phyloP scores from a whole-genome alignment of 1,140 invertebrate genomes.

The Elymnias hypermnestra region DNA sequence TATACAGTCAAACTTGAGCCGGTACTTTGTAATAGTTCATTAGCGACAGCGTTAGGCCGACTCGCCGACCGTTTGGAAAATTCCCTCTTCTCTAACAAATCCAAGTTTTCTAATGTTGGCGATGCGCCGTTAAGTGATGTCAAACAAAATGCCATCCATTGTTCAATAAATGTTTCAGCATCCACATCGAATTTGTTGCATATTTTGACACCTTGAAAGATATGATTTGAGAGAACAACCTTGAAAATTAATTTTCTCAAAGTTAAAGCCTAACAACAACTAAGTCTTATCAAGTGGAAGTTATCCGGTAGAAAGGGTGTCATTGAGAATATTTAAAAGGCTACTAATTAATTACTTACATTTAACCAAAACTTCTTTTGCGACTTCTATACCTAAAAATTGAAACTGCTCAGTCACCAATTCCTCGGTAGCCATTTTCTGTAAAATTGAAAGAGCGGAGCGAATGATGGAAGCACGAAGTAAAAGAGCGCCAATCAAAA shows the following conservation, averaged over 20 bases:
- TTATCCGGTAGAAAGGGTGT: constrained; percentile 5
- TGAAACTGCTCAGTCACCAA: constrained; percentile 75
- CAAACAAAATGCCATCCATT: constrained; percentile 81
- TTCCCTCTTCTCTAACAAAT: constrained; percentile 79
- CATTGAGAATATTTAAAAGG: constrained; percentile 8
- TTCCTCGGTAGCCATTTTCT: constrained; percentile 75
- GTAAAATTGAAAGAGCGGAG: constrained; percentile 61
- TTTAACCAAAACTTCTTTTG: constrained; percentile 60
- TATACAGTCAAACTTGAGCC: constrained; percentile 54
- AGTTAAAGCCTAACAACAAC: constrained; percentile 41
- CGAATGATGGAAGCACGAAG: constrained; percentile 51
- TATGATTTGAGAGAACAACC: constrained; percentile 62
- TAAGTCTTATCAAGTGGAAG: constrained; percentile 22
- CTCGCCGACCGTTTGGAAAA: constrained; percentile 69
- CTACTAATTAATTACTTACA: constrained; percentile 46
- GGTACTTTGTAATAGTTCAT: constrained; percentile 51
- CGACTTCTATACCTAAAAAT: constrained; percentile 67
- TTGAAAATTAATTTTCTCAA: constrained; percentile 63
- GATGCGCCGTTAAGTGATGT: constrained; percentile 77
- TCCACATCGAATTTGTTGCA: constrained; percentile 78
- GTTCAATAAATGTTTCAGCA: constrained; percentile 80
- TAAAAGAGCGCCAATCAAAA: constrained; percentile 72
- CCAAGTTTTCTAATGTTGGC: constrained; percentile 76
- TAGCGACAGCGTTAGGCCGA: constrained; percentile 39
- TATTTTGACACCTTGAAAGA: constrained; percentile 75